A percentile compares a stretch with the other conserved stretches of the same genome.
Evolutionary conservation across 2,797 vertebrate genomes (phyloP).

Genomic region (Anguilla megastoma): DNA sequence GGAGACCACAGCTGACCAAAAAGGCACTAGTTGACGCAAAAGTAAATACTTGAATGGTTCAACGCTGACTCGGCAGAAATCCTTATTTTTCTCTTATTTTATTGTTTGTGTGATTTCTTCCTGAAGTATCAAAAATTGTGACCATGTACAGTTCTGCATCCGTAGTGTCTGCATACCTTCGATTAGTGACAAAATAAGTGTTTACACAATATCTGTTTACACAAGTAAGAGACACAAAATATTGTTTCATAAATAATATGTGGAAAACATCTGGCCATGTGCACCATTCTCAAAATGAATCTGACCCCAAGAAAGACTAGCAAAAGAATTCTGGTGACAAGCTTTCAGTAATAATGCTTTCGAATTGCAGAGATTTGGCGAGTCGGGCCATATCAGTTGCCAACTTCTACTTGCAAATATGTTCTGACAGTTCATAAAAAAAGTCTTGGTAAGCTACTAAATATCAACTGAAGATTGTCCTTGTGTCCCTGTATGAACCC

Average conservation of each 20-base stretch:
- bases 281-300: not conserved
- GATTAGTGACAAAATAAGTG: not conserved
- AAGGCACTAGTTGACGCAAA: not conserved
- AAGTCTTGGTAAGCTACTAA: not conserved
- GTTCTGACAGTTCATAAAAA: not conserved
- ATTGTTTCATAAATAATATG: not conserved
- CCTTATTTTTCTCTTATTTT: not conserved
- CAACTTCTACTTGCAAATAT: not conserved
- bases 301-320: not conserved
- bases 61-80: not conserved
- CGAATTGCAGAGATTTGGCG: no score
- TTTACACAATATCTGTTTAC: not conserved
- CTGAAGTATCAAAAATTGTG: not conserved
- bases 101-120: not conserved
- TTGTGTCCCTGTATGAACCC: not conserved
- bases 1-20: not conserved
- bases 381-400: not conserved
- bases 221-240: not conserved
- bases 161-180: not conserved
- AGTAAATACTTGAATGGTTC: not conserved
- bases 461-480: not conserved
- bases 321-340: no score
- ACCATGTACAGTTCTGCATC: not conserved
- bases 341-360: no score
- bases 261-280: not conserved